phyloP scores from a whole-genome alignment of 2,888 invertebrate genomes.

The Parascotia fuliginaria region DNA sequence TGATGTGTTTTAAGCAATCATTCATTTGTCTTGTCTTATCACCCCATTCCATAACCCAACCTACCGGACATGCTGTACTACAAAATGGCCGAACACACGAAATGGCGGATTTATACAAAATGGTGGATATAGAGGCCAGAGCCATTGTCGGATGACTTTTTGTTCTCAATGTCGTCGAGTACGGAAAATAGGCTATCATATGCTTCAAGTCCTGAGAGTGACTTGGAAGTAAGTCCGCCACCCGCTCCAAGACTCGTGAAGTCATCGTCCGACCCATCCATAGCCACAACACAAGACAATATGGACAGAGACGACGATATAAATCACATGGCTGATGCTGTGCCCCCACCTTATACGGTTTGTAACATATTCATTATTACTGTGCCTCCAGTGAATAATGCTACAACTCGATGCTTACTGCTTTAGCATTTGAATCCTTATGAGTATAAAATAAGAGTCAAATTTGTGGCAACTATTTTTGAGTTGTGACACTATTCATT shows the following conservation, averaged over 20 bases:
- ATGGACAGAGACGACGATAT: conserved; percentile 87
- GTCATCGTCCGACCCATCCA: conserved; percentile 97
- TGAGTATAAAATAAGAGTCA: not conserved
- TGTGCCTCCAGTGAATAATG: not conserved
- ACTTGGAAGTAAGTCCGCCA: conserved; percentile 91
- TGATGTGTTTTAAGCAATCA: conserved; percentile 77
- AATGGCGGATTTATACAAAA: conserved; percentile 55
- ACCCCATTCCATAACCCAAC: conserved; percentile 85
- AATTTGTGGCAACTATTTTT: not conserved
- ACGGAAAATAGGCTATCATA: conserved; percentile 94
- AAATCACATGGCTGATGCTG: conserved; percentile 86
- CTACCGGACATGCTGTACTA: conserved; percentile 68
- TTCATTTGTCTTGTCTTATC: conserved; percentile 85
- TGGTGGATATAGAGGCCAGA: conserved; percentile 92
- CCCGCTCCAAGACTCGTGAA: conserved; percentile 92
- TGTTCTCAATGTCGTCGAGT: conserved; percentile 97
- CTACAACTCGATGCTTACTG: not conserved
- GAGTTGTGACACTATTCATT: not conserved
- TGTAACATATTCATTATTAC: conserved; percentile 65
- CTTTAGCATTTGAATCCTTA: not conserved
- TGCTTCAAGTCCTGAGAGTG: conserved; percentile 98
- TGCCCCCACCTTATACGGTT: conserved; percentile 95
- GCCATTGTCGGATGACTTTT: conserved; percentile 98
- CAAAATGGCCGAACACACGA: conserved; percentile 56
- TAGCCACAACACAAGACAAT: conserved; percentile 96